Evolutionary conservation across 2,113 vertebrate species (phyloP), one percentile per base, ranked within the genome.

Genomic region (Elaphurus davidianus): DNA sequence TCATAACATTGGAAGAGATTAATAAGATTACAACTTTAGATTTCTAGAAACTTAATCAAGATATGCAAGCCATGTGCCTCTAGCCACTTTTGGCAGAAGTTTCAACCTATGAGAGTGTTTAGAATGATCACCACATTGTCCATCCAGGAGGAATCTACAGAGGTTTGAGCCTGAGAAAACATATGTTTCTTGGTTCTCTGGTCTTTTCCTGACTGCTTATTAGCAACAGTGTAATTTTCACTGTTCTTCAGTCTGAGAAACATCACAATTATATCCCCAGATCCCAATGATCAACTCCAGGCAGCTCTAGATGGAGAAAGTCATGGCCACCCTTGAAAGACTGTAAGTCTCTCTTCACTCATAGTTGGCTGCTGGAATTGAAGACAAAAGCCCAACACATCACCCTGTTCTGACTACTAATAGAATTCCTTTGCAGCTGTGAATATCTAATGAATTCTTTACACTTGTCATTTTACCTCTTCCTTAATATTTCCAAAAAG

Each of bases 171-270:
- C 79, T 95, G 78, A 90, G 85, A 94, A 87, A 95, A 71, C 50
- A 92, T 17, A 23, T 78, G 55, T 92, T 96, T 97, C 52, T 71
- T 93, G 74, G 86, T 59, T 90, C 81, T 91, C 60, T 89, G 43
- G 17, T 97, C 52, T 88, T 95, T 92, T 91, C 52, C 82, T 85
- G 43, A 85, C 40, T 94, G 25, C 86, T 93, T 54, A 91, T 91
- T 88, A 97, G n/a, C 33, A 95, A 79, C 62, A 57, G 79, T 92
- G 7, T 92, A 88, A 90, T 96, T 94, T 94, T 84, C 57, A 71
- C 64, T 88, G 28, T 33, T 60, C 43, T 91, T 6, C 15, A 87
- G n/a, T 57, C 28, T 94, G 87, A 74, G 54, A 76, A 90, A 67
- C 60, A 97, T 92, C 59, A 64, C 36, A 88, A 23, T 81, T 96